phyloP scores from a whole-genome alignment of 2,113 vertebrate species.

The Eudorcas thomsonii region DNA sequence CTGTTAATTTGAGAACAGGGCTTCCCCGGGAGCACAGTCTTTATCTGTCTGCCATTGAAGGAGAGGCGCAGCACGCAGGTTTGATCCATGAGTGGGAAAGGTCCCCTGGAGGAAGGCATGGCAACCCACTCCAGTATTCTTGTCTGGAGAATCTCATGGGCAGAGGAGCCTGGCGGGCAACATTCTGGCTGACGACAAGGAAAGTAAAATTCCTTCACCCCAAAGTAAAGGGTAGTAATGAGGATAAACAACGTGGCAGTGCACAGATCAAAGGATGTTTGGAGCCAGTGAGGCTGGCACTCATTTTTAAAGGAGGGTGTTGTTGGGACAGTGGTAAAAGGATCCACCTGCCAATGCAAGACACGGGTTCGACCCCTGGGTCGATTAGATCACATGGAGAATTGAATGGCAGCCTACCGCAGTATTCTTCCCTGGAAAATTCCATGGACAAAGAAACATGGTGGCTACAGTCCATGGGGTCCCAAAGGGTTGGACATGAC shows the following conservation, averaged over 20 bases:
- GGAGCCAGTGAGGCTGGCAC: background rate
- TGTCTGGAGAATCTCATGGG: background rate
- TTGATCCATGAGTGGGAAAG: background rate
- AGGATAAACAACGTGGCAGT: fast-evolving
- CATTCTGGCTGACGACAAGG: background rate
- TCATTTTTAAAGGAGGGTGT: background rate
- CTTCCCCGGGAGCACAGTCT: background rate
- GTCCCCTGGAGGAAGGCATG: background rate
- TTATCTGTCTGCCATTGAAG: background rate
- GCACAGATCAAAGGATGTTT: background rate
- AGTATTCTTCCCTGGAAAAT: background rate
- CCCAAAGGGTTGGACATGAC: background rate
- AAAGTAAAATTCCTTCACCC: background rate
- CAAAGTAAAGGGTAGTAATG: background rate
- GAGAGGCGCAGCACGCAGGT: fast-evolving
- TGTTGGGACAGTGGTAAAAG: background rate
- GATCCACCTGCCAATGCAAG: background rate
- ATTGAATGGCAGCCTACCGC: background rate
- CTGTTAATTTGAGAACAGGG: no score
- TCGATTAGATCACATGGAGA: background rate
- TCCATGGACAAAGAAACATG: background rate
- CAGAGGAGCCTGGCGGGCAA: fast-evolving
- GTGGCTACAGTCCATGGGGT: background rate
- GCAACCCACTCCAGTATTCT: background rate
- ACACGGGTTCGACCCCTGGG: background rate